Conservation (phyloP, 2,113 vertebrate species). For the Pelusios castaneus region DNA sequence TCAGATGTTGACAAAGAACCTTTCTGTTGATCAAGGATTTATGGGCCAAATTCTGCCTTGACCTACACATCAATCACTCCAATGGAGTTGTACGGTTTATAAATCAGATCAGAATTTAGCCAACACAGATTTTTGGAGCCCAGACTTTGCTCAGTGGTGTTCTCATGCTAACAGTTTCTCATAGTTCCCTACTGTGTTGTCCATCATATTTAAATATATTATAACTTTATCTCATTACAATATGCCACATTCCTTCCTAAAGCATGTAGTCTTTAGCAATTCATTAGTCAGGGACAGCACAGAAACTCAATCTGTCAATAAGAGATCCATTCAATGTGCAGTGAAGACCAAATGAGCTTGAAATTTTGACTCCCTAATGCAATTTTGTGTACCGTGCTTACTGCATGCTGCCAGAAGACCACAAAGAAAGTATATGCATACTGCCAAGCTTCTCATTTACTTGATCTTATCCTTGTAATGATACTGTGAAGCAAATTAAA, state of each 20-base stretch:
- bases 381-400: background rate
- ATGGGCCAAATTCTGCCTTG: conserved; percentile 7
- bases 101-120: background rate
- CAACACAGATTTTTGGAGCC: background rate
- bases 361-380: background rate
- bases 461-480: background rate
- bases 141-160: background rate
- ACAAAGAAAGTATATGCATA: background rate
- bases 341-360: background rate
- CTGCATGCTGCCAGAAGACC: background rate
- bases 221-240: background rate
- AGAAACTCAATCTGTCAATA: background rate
- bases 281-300: background rate
- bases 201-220: background rate
- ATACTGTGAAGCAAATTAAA: background rate
- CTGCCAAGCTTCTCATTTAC: background rate
- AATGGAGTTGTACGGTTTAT: background rate
- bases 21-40: background rate
- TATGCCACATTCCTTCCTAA: background rate
- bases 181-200: background rate
- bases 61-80: fast-evolving
- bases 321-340: background rate
- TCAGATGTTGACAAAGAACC: background rate
- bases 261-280: background rate
- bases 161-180: background rate